These are phyloP conservation scores for Euspilapteryx auroguttella DNA, from an alignment of 2,888 invertebrate genomes.

Conservation along the genomic window DNA sequence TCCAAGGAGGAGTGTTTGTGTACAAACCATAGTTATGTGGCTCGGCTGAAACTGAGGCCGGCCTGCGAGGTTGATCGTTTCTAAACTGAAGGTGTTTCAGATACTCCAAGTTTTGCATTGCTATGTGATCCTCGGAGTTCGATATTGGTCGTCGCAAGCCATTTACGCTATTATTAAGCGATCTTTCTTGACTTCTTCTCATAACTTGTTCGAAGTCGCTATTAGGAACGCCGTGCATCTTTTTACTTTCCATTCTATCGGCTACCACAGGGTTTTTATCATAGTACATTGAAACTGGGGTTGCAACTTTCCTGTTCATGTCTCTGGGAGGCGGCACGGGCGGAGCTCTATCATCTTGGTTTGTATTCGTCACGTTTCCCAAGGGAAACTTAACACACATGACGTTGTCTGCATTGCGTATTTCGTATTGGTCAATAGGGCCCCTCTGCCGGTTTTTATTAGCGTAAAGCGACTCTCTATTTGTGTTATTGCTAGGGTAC, in stretches of 20 bases:
- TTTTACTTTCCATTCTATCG: constrained; percentile 26
- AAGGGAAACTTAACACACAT: constrained; percentile 56
- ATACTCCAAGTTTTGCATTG: constrained; percentile 50
- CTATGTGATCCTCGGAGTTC: constrained; percentile 53
- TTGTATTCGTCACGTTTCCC: constrained; percentile 42
- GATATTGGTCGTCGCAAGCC: constrained; percentile 48
- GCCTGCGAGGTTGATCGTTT: constrained; percentile 42
- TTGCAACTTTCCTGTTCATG: constrained; percentile 64
- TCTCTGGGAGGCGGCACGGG: constrained; percentile 83
- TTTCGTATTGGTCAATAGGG: constrained; percentile 30
- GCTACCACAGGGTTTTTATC: constrained; percentile 33
- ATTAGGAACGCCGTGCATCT: constrained; percentile 41
- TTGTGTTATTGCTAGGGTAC: constrained; percentile 32
- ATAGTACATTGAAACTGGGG: constrained; percentile 51
- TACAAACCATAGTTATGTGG: constrained; percentile 48
- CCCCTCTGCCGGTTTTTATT: constrained; percentile 38
- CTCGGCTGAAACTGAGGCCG: constrained; percentile 52
- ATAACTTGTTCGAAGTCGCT: constrained; percentile 52
- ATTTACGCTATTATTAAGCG: constrained; percentile 40
- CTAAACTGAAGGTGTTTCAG: constrained; percentile 25
- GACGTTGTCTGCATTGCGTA: constrained; percentile 32
- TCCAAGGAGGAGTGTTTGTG: constrained; percentile 40
- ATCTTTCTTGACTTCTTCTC: constrained; percentile 49
- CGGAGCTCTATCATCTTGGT: constrained; percentile 57
- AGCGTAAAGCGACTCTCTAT: constrained; percentile 34